Base-by-base conservation (phyloP, 1,140 invertebrate species). In the Zaprionus africanus region DNA sequence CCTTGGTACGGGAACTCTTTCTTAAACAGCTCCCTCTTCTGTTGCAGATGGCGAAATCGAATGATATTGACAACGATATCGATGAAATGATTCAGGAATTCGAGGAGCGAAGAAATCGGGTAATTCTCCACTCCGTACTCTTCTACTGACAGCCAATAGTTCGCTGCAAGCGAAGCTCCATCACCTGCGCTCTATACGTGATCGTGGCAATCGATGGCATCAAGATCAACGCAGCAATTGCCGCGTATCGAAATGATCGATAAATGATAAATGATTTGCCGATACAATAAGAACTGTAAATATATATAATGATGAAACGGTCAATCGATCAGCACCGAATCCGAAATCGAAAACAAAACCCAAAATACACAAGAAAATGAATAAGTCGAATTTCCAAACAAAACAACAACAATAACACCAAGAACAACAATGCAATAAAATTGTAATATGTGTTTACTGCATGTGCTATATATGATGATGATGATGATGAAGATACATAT, bases 41-140 rank as follows among this genome's bases (percentile, higher is more conserved):
- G 4, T 12, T 94, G 17, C 93, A 98, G 97, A 94, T 99, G 93
- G 95, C 96, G 9, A 95, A 97, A 92, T 97, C 96, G 82, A 96
- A 98, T 56, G 99, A 99, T 93, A 94, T 99, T 76, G 99, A 99
- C 90, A 99, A 99, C 94, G 98, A 99, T 91, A 98, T 99, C 86
- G 99, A 99, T 93, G 98, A 99, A 94, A 94, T 99, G 64, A 94
- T 99, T 38, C 97, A 98, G 90, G 97, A 99, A 81, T 99, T 99
- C 94, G 99, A 99, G 94, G 94, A 96, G 38, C 97, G 98, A 93
- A 96, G 96, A 87, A 95, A 97, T 79, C 94, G 98, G 88, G 95
- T 97, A 61, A 96, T 99, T 83, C 94, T 99, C 58, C 98, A 99
- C 93, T 98, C 97, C 70, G 96, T 99, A 69, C 95, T 97, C 76